phyloP scores from a whole-genome alignment of 1,140 invertebrate genomes.

The Zaprionus lachaisei region DNA sequence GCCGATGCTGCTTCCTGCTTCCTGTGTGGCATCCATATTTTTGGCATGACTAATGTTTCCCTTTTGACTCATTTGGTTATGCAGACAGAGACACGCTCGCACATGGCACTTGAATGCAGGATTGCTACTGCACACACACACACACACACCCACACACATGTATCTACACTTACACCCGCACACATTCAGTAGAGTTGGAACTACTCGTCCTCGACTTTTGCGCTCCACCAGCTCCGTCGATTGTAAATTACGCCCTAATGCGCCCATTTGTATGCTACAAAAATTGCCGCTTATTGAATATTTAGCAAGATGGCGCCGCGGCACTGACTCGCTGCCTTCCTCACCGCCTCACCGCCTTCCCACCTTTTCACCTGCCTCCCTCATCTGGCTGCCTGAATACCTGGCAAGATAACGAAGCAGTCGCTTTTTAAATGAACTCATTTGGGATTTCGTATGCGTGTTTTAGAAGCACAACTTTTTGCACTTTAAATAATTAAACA shows the following conservation, averaged over 20 bases:
- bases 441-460: constrained; percentile 76
- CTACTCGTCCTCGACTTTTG: constrained; percentile 54
- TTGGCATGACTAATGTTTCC: constrained; percentile 78
- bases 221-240: constrained; percentile 50
- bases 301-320: constrained; percentile 60
- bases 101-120: constrained; percentile 21
- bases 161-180: constrained; percentile 10
- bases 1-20: neutral
- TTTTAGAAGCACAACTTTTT: constrained; percentile 58
- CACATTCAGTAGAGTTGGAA: constrained; percentile 34
- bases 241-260: constrained; percentile 82
- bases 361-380: neutral
- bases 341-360: neutral
- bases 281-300: constrained; percentile 83
- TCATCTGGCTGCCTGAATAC: constrained; percentile 5
- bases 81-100: constrained; percentile 29
- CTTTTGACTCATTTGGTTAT: constrained; percentile 80
- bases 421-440: constrained; percentile 73
- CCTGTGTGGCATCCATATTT: constrained; percentile 31
- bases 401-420: constrained; percentile 12
- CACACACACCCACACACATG: constrained; percentile 21
- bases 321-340: neutral
- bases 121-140: constrained; percentile 19
- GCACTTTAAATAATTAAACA: constrained; percentile 80
- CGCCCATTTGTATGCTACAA: constrained; percentile 83